A percentile compares a stretch with the other conserved stretches of the same genome.
These are phyloP conservation scores for Cairina moschata DNA, from an alignment of 2,113 vertebrate species.

Conservation along the genomic window DNA sequence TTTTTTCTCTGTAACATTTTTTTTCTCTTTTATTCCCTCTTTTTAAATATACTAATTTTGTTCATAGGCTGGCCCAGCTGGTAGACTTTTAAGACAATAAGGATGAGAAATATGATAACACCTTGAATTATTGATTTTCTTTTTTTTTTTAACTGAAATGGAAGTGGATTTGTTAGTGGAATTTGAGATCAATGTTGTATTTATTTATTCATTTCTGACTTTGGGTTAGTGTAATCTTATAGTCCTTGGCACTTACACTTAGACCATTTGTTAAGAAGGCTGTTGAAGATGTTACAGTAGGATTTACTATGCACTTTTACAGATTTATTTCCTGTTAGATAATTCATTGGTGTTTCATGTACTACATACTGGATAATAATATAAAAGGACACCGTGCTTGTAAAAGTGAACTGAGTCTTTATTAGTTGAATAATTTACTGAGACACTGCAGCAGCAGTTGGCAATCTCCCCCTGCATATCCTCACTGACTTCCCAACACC, in stretches of 20 bases:
- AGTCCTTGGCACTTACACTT: neutral
- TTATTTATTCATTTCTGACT: conserved; percentile 41
- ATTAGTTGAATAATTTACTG: conserved; percentile 21
- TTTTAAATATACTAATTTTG: neutral
- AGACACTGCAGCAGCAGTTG: neutral
- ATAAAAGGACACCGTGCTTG: neutral
- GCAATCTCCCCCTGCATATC: neutral
- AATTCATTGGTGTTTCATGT: conserved; percentile 30
- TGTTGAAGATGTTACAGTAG: neutral
- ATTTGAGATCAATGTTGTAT: conserved; percentile 6
- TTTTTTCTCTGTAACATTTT: neutral
- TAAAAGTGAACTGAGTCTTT: neutral
- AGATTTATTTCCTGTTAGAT: conserved; percentile 51
- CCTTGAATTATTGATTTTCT: neutral
- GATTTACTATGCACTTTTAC: conserved; percentile 42
- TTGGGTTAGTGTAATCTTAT: neutral
- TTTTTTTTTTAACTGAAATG: neutral
- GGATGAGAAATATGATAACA: neutral
- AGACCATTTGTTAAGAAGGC: conserved; percentile 11
- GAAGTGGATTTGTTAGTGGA: neutral
- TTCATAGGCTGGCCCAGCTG: neutral
- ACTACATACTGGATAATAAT: conserved; percentile 14
- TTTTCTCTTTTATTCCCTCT: neutral
- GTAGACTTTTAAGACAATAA: neutral
- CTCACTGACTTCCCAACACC: neutral